Evolutionary conservation across 2,113 vertebrate genomes (phyloP), one percentile per base, ranked within the genome.

Genomic region (Hyperopisus bebe): DNA sequence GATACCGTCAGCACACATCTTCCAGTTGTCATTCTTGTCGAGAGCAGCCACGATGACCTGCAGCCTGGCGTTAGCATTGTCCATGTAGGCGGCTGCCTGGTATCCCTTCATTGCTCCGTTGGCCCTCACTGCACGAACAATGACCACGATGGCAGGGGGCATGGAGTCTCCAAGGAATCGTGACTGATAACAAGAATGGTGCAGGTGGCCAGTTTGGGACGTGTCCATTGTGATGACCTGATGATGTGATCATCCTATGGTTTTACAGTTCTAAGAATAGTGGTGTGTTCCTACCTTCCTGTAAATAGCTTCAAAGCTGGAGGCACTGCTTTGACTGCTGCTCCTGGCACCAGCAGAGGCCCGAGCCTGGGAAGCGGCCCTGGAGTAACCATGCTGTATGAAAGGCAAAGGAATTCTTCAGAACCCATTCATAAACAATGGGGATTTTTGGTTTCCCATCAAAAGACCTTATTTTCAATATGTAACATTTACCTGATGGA

Each of bases 11-110:
- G 94, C 95, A 91, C 95, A 97, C 39, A 96, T 2, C 90, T 94
- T 95, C 96, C 96, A 97, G 86, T 95, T 96, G 94, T 94, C 93
- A 24, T 93, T 93, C 17, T 93, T 90, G 83, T 93, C 92, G 89
- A 97, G 93, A 88, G 95, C 93, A 90, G 95, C 94, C 51, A 97
- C 48, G 55, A 96, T 95, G 1, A 97, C 31, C 90, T 97, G 97
- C 62, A 96, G 0, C 90, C 94, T 95, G 53, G 93, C 90, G 50
- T n/a, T 94, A 89, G 90, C 0, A 53, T 94, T 83, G 89, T 96
- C 94, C 44, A 92, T 11, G 62, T 96, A 97, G 1, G 91, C 91
- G 89, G 95, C 92, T 0, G 96, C 2, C 89, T 97, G 93, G 90
- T 96, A 95, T 89, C 96, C 97, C 89, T 92, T 31, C 70, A 70